Evolutionary conservation across 2,113 vertebrate species (phyloP), one percentile per base, ranked within the genome.

Genomic region (Machaerirhynchus nigripectus): DNA sequence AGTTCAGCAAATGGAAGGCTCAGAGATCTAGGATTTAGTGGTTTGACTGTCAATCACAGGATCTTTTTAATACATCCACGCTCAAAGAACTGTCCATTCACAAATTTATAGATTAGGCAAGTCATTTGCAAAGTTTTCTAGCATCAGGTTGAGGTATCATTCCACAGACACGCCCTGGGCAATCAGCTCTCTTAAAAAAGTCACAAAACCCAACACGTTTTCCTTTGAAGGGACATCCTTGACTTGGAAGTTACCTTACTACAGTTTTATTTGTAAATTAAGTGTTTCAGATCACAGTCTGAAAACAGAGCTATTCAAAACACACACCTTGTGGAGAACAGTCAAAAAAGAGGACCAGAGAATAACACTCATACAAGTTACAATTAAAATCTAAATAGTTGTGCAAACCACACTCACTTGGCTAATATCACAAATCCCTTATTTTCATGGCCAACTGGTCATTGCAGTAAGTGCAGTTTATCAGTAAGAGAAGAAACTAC

Each of bases 221-320:
- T 60, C 71, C 50, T 75, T 9, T 31, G 15, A 40, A 74, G 31
- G 87, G 47, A 30, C 57, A 63, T 5, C 23, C 9, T 26, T 81
- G 46, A 60, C 35, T 84, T 83, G 56, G 47, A 65, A 95, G 40
- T 73, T 63, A 31, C 63, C n/a, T 91, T n/a, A 42, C 57, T 39
- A 2, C 7, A 13, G 15, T 17, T 87, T 53, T 26, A 76, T 61
- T 55, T 87, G 77, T 14, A 64, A 95, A 86, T 46, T 42, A 64
- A 65, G 8, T 39, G 42, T 52, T 93, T 92, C 63, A 85, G 70
- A 64, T 46, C 47, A 42, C 31, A 68, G 33, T 63, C 92, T 93
- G 90, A 89, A 91, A 96, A 77, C 1, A 76, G 75, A 95, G 33
- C 23, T 90, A 31, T 56, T 91, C n/a, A 63, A 89, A 95, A 69